These are phyloP conservation scores for Epinotia nisella DNA, from an alignment of 2,888 invertebrate genomes.

Conservation along the genomic window DNA sequence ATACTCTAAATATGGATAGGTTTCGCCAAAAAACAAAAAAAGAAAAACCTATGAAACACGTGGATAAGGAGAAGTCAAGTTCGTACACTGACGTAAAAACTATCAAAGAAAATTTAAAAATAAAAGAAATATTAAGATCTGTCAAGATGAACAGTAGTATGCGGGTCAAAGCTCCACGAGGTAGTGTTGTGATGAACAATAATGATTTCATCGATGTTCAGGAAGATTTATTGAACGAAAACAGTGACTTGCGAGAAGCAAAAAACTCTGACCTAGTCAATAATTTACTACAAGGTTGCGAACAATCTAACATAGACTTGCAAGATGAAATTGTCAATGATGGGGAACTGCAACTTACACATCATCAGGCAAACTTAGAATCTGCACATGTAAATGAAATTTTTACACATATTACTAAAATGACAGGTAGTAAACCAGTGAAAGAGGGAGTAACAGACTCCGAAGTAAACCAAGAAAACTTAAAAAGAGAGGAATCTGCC, in stretches of 20 bases:
- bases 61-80: slow-evolving; percentile 62
- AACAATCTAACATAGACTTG: neutral
- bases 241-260: slow-evolving; percentile 57
- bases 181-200: slow-evolving; percentile 72
- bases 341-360: slow-evolving; percentile 45
- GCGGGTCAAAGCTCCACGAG: slow-evolving; percentile 71
- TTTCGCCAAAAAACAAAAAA: slow-evolving; percentile 70
- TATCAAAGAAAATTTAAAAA: slow-evolving; percentile 75
- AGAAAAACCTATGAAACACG: slow-evolving; percentile 62
- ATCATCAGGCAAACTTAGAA: slow-evolving; percentile 44
- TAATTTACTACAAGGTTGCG: slow-evolving; percentile 10
- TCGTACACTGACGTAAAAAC: slow-evolving; percentile 69
- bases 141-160: slow-evolving; percentile 79
- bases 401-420: neutral
- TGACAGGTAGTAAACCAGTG: neutral
- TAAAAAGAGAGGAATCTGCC: slow-evolving; percentile 5
- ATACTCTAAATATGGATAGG: slow-evolving; percentile 65
- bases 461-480: neutral
- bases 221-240: slow-evolving; percentile 63
- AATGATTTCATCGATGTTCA: slow-evolving; percentile 67
- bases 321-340: slow-evolving; percentile 46
- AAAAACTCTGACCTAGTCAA: slow-evolving; percentile 57
- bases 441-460: neutral
- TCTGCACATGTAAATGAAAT: slow-evolving; percentile 22
- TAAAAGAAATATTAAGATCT: slow-evolving; percentile 74